A percentile compares a stretch with the other conserved stretches of the same genome.
These are phyloP conservation scores for Centruroides vittatus DNA, from an alignment of 1,140 invertebrate genomes.

Conservation along the genomic window DNA sequence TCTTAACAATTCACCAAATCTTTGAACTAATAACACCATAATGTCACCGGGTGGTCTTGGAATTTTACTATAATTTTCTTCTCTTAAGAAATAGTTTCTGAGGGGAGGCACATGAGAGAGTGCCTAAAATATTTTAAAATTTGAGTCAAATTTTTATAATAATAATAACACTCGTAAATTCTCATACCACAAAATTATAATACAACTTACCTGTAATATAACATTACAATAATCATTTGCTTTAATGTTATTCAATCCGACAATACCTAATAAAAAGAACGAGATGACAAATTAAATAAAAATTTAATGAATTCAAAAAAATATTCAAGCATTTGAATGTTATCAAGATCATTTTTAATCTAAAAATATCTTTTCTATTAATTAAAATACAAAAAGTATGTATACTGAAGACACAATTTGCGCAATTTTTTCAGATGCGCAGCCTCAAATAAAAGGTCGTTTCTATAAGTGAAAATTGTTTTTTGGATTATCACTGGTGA, in stretches of 20 bases:
- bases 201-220: constrained; percentile 65
- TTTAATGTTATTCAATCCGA: constrained; percentile 97
- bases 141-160: not conserved
- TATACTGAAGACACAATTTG: no score
- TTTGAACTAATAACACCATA: constrained; percentile 75
- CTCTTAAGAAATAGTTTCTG: constrained; percentile 85
- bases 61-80: constrained; percentile 78
- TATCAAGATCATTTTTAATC: no score
- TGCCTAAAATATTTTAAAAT: constrained; percentile 43
- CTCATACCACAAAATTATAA: no score
- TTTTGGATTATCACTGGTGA: no score
- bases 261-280: constrained; percentile 25
- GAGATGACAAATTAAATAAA: constrained; percentile 1
- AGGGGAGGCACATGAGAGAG: constrained; percentile 87
- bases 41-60: constrained; percentile 86
- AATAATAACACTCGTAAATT: no score
- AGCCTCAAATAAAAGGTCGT: no score
- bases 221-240: constrained; percentile 99
- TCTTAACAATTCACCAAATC: constrained; percentile 92
- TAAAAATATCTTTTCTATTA: no score
- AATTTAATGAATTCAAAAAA: no score
- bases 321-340: no score
- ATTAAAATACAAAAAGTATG: no score
- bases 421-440: no score
- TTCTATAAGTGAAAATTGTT: no score